phyloP scores from a whole-genome alignment of 2,797 vertebrate species.

The Coranthus polyacanthus region DNA sequence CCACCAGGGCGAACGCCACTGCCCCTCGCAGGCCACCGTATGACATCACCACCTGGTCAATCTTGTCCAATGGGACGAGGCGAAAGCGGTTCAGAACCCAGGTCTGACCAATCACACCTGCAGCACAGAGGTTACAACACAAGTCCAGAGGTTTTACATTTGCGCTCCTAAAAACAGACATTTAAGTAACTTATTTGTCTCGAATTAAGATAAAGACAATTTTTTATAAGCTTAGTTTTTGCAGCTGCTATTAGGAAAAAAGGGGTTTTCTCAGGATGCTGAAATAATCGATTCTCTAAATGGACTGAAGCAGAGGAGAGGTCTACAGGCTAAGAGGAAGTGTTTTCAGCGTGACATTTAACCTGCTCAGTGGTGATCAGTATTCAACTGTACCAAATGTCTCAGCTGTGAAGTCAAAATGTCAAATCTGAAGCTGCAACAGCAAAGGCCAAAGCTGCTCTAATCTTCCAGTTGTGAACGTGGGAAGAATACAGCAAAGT shows the following conservation, averaged over 20 bases:
- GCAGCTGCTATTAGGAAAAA: no score
- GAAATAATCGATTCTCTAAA: no score
- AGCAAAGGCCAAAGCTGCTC: conserved; percentile 7
- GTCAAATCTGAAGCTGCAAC: neutral
- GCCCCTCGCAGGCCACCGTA: conserved; percentile 96
- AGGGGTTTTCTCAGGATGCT: no score
- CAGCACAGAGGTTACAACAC: conserved; percentile 19
- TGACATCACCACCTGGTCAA: conserved; percentile 98
- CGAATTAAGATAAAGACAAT: no score
- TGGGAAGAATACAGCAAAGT: neutral
- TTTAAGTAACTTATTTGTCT: no score
- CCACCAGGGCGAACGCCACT: conserved; percentile 94
- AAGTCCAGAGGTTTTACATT: no score
- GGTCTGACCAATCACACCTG: conserved; percentile 94
- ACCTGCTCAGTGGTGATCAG: neutral
- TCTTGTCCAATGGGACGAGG: conserved; percentile 93
- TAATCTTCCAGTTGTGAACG: no score
- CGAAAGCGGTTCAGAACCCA: conserved; percentile 94
- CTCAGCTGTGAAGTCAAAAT: neutral
- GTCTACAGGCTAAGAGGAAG: neutral
- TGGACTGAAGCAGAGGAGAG: no score
- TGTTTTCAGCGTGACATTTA: conserved; percentile 1
- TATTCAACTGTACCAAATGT: neutral
- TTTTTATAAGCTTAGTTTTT: no score
- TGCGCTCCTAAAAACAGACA: no score